Evolutionary conservation across 2,888 invertebrate species (phyloP).

Genomic region (Melieria omissa): DNA sequence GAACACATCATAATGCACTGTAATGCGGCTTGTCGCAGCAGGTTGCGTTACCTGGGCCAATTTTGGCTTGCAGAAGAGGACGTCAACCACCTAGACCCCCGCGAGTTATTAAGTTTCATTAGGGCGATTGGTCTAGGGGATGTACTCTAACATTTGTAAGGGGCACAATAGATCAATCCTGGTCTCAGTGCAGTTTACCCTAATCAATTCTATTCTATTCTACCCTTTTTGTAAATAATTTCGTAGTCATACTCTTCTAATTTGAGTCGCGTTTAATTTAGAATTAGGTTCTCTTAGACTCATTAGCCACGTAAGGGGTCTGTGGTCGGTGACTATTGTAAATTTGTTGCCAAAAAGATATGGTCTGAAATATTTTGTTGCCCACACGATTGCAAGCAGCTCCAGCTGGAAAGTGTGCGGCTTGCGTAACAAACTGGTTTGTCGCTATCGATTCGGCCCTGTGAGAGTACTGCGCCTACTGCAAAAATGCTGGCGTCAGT

Average conservation of each 20-base stretch:
- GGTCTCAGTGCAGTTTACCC: too few species aligned
- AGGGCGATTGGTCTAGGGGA: too few species aligned
- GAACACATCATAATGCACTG: too few species aligned
- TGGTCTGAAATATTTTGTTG: not conserved
- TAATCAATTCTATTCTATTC: too few species aligned
- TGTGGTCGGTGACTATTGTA: not conserved
- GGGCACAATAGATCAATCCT: too few species aligned
- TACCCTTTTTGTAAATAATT: slow-evolving; percentile 1
- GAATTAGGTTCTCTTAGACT: slow-evolving; percentile 6
- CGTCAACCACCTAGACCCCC: too few species aligned
- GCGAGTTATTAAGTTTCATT: too few species aligned
- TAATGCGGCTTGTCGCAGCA: too few species aligned
- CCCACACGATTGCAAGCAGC: slow-evolving; percentile 2
- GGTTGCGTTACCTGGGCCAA: too few species aligned
- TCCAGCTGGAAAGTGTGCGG: not conserved
- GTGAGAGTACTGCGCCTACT: not conserved
- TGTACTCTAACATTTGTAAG: too few species aligned
- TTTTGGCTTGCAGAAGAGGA: too few species aligned
- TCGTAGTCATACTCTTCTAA: not conserved
- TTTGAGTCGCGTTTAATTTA: not conserved
- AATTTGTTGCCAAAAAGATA: slow-evolving; percentile 10
- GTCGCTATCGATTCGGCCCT: not conserved
- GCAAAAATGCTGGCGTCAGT: slow-evolving; percentile 52
- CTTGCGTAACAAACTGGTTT: slow-evolving; percentile 3
- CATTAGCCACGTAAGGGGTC: not conserved